These are phyloP conservation scores for Nesogale talazaci DNA, from an alignment of 2,113 vertebrate genomes.

Conservation along the genomic window DNA sequence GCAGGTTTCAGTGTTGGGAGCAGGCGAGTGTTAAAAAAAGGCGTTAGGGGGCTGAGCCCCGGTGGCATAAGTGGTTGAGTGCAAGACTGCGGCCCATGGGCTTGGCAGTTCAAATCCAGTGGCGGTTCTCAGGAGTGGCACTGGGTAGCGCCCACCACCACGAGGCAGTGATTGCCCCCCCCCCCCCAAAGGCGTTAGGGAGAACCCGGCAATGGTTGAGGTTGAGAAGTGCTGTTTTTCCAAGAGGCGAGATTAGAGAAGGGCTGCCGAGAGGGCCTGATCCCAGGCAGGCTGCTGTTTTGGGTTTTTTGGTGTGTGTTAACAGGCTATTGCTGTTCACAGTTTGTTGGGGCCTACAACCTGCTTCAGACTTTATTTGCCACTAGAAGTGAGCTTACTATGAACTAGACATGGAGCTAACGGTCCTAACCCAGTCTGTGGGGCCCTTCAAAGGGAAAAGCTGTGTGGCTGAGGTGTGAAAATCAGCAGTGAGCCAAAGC, in stretches of 20 bases:
- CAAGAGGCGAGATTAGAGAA: not conserved
- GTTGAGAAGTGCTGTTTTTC: not conserved
- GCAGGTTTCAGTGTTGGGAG: constrained; percentile 43
- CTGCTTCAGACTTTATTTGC: not conserved
- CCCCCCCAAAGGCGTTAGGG: too few species aligned
- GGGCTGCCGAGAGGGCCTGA: not conserved
- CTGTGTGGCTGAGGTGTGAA: not conserved
- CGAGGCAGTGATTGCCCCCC: too few species aligned
- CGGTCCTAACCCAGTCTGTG: constrained; percentile 1
- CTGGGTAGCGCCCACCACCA: too few species aligned
- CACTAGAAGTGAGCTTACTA: constrained; percentile 9
- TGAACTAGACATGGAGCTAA: not conserved
- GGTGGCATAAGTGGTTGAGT: too few species aligned
- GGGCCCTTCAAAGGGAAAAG: not conserved
- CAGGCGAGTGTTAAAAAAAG: constrained; percentile 6
- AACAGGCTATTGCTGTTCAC: constrained; percentile 13
- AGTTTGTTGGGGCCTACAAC: not conserved
- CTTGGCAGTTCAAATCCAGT: too few species aligned
- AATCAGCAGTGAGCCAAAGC: constrained; percentile 57
- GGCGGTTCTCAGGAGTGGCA: too few species aligned
- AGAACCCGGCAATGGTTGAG: not conserved
- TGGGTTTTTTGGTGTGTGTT: constrained; percentile 11
- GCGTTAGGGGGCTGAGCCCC: too few species aligned
- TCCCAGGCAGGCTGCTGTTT: constrained; percentile 56
- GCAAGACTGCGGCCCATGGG: too few species aligned